Evolutionary conservation across 1,140 invertebrate species (phyloP).

Genomic region (Lutraria rhynchaena): DNA sequence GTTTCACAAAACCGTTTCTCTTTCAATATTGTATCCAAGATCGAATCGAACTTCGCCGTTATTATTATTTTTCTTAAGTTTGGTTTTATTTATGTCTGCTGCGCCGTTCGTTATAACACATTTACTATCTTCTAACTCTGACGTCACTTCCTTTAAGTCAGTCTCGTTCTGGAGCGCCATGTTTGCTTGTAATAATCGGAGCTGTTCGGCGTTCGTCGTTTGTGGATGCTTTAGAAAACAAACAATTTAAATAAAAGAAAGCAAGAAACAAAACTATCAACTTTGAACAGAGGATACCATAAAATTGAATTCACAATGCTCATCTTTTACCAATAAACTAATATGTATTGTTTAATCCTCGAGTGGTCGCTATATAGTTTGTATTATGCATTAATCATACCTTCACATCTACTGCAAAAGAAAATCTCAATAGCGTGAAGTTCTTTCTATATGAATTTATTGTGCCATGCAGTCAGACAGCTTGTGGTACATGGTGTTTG

Average conservation of each 20-base stretch:
- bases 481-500: too few relatives aligned
- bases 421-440: too few relatives aligned
- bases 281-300: background rate
- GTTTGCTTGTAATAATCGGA: slow-evolving; percentile 29
- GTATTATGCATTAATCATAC: too few relatives aligned
- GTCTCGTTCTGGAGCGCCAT: slow-evolving; percentile 3
- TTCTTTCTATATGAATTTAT: too few relatives aligned
- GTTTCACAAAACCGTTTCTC: slow-evolving; percentile 40
- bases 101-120: slow-evolving; percentile 29
- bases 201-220: slow-evolving; percentile 3
- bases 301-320: background rate
- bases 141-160: background rate
- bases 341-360: background rate
- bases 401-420: too few relatives aligned
- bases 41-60: slow-evolving; percentile 34
- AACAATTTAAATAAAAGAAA: background rate
- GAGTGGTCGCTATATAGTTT: too few relatives aligned
- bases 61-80: slow-evolving; percentile 28
- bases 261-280: background rate
- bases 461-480: too few relatives aligned
- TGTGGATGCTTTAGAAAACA: slow-evolving; percentile 21
- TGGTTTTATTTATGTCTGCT: background rate
- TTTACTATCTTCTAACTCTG: background rate
- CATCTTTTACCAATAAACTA: background rate
- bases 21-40: slow-evolving; percentile 1